A percentile compares a stretch with the other conserved stretches of the same genome.
Evolutionary conservation across 2,113 vertebrate genomes (phyloP).

Genomic region (Arothron firmamentum): DNA sequence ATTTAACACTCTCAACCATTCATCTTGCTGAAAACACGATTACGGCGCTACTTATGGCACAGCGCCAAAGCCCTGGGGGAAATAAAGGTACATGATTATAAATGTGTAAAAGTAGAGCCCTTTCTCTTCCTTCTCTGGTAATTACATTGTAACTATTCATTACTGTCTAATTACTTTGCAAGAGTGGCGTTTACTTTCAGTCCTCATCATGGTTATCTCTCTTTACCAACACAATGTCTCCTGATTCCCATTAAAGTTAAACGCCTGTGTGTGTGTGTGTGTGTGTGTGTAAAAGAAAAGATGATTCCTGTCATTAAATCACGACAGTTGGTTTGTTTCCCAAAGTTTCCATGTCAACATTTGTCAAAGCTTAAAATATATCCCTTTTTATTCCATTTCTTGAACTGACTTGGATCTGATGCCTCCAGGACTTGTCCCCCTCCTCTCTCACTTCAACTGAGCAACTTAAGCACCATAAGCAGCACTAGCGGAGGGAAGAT

Average conservation of each 20-base stretch:
- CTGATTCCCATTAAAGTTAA: constrained; percentile 42
- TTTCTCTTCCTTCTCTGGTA: constrained; percentile 49
- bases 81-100: constrained; percentile 46
- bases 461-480: constrained; percentile 23
- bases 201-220: constrained; percentile 50
- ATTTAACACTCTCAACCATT: constrained; percentile 65
- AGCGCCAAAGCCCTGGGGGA: constrained; percentile 41
- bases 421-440: constrained; percentile 10
- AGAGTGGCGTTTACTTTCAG: constrained; percentile 41
- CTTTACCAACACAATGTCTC: constrained; percentile 37
- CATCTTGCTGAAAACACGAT: constrained; percentile 62
- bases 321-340: too few species aligned
- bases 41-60: constrained; percentile 51
- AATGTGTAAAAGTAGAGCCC: constrained; percentile 49
- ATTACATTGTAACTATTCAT: constrained; percentile 69
- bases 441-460: constrained; percentile 29
- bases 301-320: constrained; percentile 41
- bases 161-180: constrained; percentile 60
- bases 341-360: too few species aligned
- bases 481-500: constrained; percentile 29
- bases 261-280: constrained; percentile 36
- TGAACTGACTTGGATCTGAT: constrained; percentile 14
- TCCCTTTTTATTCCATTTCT: neutral
- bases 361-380: too few species aligned
- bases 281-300: constrained; percentile 18